Base-by-base conservation (phyloP, 2,113 vertebrate genomes). In the Oncorhynchus gorbuscha region DNA sequence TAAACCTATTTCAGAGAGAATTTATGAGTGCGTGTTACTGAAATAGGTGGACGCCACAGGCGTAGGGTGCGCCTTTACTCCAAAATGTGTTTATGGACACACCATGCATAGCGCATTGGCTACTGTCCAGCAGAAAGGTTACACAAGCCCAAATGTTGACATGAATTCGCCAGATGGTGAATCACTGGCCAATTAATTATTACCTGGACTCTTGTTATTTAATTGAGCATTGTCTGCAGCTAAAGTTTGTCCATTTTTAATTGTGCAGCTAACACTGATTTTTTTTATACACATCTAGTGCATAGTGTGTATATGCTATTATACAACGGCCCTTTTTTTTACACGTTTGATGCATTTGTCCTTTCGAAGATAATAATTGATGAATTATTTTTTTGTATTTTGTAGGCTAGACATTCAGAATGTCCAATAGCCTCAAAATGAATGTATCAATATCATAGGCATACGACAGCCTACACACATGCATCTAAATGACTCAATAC, bases 131-230 rank as follows among this genome's bases (percentile, higher is more conserved):
- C 3, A 62, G n/a, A n/a, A 13, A 62, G 39, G 39, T 11, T 45
- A 45, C 39, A 45, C 39, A 12, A 45, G n/a, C 2, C 59, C 2
- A n/a, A n/a, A 62, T 62, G 59, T 62, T 69, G 30, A 13, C 28
- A 18, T 20, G 30, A 3, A 39, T 39, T 55, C 84, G 80, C 89
- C 90, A 91, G 89, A 91, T 87, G 86, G 91, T 83, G 80, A 89
- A 87, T 81, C 74, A 9, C 39, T 45, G 39, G 9, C 2, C 77
- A 79, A 81, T 82, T 80, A 1, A 86, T 84, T 89, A 2, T 45
- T 87, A 87, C 86, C 84, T 90, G 88, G 39, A 91, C 83, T 86
- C 71, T 71, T 76, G 73, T 85, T 90, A 85, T 84, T 89, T 87
- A 83, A 84, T 89, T 87, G 84, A 87, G 86, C 78, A 89, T 86